Conservation (phyloP, 2,113 vertebrate species). For the Microcebus jonahi region DNA sequence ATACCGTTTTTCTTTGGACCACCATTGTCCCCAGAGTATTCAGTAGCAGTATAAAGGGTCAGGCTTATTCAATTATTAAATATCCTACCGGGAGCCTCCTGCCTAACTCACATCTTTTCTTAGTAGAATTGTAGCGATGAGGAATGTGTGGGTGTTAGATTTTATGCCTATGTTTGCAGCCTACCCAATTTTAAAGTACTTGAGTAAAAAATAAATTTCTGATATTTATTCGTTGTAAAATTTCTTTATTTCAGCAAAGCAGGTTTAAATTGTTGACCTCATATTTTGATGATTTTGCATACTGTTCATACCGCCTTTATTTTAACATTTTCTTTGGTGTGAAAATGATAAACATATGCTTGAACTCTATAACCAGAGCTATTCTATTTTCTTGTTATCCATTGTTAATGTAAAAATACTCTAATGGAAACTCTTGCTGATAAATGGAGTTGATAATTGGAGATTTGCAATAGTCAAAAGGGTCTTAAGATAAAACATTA, state of each 20-base stretch:
- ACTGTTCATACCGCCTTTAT: not conserved
- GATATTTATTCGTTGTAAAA: constrained; percentile 54
- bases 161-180: constrained; percentile 65
- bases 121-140: constrained; percentile 26
- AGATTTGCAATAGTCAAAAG: not conserved
- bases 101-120: constrained; percentile 51
- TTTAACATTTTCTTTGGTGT: constrained; percentile 36
- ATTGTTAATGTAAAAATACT: constrained; percentile 31
- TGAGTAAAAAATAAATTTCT: constrained; percentile 21
- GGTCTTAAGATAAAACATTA: not conserved
- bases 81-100: constrained; percentile 41
- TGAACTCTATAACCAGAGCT: not conserved
- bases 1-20: constrained; percentile 57
- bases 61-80: constrained; percentile 73
- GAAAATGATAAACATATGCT: not conserved
- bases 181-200: constrained; percentile 59
- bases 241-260: constrained; percentile 30
- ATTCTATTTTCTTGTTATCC: constrained; percentile 7
- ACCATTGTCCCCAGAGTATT: constrained; percentile 2
- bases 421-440: not conserved
- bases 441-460: not conserved
- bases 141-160: constrained; percentile 32
- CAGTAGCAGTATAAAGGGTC: constrained; percentile 21
- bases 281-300: not conserved
- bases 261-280: constrained; percentile 5